A percentile compares a stretch with the other conserved stretches of the same genome.
Evolutionary conservation across 1,140 invertebrate genomes (phyloP).

Genomic region (Drosophila rhopaloa): DNA sequence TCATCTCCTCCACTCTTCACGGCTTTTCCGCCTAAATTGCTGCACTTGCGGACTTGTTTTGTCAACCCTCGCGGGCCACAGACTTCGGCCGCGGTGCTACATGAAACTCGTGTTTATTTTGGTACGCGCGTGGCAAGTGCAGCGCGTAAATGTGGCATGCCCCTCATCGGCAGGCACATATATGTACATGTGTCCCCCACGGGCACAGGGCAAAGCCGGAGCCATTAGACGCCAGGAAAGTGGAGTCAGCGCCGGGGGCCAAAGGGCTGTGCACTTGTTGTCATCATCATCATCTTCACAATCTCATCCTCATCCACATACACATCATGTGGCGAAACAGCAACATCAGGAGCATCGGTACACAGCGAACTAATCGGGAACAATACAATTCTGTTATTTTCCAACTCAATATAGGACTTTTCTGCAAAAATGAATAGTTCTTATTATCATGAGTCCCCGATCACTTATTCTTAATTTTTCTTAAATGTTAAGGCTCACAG

Average conservation of each 20-base stretch:
- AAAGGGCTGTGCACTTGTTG: slow-evolving; percentile 79
- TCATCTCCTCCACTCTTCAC: slow-evolving; percentile 2
- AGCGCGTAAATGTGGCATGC: slow-evolving; percentile 67
- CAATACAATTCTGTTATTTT: background rate
- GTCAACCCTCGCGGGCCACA: slow-evolving; percentile 25
- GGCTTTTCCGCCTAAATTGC: slow-evolving; percentile 57
- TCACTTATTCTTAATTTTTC: no score
- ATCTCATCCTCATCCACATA: slow-evolving; percentile 9
- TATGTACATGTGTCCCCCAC: slow-evolving; percentile 28
- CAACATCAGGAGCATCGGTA: background rate
- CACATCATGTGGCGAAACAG: slow-evolving; percentile 40
- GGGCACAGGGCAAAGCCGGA: slow-evolving; percentile 35
- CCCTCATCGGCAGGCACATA: slow-evolving; percentile 51
- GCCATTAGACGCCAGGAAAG: slow-evolving; percentile 36
- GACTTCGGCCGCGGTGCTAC: slow-evolving; percentile 15
- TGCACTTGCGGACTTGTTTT: slow-evolving; percentile 49
- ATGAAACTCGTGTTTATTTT: slow-evolving; percentile 66
- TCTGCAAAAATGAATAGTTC: no score
- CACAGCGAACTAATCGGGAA: background rate
- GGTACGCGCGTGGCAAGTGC: slow-evolving; percentile 71
- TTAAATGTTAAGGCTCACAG: no score
- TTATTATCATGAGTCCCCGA: no score
- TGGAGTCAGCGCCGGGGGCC: slow-evolving; percentile 51
- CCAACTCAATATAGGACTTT: no score
- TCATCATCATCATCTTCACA: slow-evolving; percentile 56